Evolutionary conservation across 2,113 vertebrate species (phyloP).

Genomic region (Cyanoderma ruficeps): DNA sequence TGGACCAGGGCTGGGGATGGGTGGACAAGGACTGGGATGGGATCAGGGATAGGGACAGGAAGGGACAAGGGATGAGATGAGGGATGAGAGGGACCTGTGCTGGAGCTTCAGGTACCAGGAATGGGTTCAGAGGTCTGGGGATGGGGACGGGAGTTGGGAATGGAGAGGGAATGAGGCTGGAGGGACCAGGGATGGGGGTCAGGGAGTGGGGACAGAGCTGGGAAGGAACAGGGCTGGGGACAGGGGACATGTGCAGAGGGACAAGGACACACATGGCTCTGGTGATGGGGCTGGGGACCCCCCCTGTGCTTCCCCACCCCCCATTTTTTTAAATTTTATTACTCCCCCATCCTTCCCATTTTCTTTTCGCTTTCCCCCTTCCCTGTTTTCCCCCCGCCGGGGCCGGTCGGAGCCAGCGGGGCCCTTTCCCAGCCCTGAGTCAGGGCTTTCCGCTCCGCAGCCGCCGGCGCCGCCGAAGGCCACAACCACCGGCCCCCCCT

Average conservation of each 20-base stretch:
- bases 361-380: too few species aligned
- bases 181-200: fast-evolving
- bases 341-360: neutral
- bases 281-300: neutral
- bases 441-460: too few species aligned
- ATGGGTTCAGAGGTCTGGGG: neutral
- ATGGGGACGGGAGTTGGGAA: neutral
- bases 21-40: neutral
- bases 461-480: too few species aligned
- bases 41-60: neutral
- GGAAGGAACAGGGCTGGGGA: neutral
- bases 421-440: too few species aligned
- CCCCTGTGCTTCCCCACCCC: fast-evolving
- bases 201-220: neutral
- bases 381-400: too few species aligned
- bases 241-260: neutral
- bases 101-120: neutral
- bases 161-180: too few species aligned
- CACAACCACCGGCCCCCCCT: too few species aligned
- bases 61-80: too few species aligned
- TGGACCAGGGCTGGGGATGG: neutral
- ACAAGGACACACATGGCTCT: too few species aligned
- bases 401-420: too few species aligned
- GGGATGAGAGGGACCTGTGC: neutral
- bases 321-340: too few species aligned